phyloP scores from a whole-genome alignment of 1,140 invertebrate species.

The Drosophila asahinai region DNA sequence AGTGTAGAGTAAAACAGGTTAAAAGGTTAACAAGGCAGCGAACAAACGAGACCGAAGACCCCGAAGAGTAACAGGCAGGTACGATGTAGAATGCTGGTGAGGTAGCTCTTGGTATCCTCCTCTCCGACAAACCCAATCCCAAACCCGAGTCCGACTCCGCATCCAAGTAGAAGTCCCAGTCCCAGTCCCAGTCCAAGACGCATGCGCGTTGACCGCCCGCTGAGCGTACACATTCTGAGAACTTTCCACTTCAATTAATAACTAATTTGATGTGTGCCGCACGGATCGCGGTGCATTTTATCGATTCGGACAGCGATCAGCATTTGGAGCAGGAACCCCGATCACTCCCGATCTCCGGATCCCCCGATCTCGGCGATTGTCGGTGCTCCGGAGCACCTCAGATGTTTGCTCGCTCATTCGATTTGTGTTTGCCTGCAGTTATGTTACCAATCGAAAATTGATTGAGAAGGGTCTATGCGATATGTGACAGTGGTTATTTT shows the following conservation, averaged over 20 bases:
- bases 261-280: conserved; percentile 83
- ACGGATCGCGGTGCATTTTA: conserved; percentile 79
- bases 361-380: conserved; percentile 8
- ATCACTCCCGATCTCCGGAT: not conserved
- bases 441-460: conserved; percentile 61
- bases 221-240: conserved; percentile 80
- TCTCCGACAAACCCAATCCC: conserved; percentile 19
- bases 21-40: conserved; percentile 74
- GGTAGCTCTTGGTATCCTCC: conserved; percentile 43
- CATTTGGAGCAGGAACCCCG: conserved; percentile 66
- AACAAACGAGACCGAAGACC: conserved; percentile 51
- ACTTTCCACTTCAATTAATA: conserved; percentile 83
- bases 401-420: conserved; percentile 62
- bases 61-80: conserved; percentile 42
- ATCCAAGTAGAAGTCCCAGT: conserved; percentile 4
- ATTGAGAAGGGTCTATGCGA: conserved; percentile 74
- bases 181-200: conserved; percentile 45
- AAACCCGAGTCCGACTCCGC: conserved; percentile 2
- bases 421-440: conserved; percentile 60
- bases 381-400: conserved; percentile 68
- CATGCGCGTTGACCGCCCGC: conserved; percentile 81
- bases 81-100: conserved; percentile 19
- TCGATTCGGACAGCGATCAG: conserved; percentile 79
- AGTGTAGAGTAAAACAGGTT: conserved; percentile 58
- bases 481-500: conserved; percentile 63